Base-by-base conservation (phyloP, 2,888 invertebrate species). In the Megaustenia siamemsis region DNA sequence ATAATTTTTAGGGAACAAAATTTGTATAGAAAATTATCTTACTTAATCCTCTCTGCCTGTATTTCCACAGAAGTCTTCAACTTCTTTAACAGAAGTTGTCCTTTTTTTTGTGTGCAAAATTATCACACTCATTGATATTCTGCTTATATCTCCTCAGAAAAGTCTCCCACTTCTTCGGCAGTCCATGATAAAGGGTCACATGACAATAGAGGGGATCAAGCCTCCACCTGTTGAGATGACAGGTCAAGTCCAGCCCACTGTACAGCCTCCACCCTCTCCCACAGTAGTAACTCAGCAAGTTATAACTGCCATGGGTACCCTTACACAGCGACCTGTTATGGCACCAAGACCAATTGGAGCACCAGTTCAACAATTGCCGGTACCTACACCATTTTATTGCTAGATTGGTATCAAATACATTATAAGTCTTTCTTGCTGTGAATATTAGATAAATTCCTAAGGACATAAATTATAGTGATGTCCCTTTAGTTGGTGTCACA, bases 181-280 rank as follows among this genome's bases (percentile, higher is more conserved):
- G 94, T 98, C 98, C 32, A 95, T 99, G 90, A 97, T 97, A 86
- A 97, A 96, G 68, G 97, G 97, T 94, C 98, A 98, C 94, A 95
- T 98, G 93, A 96, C 96, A 49, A 99, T 99, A 91, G 98, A 99
- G 90, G 99, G 99, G 24, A 98, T 99, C 91, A 96, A 96, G 93
- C 97, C 98, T 18, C 99, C 98, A 10, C 91, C 91, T 15, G 32
- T 87, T 43, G 90, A 90, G 66, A 86, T 91, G n/a, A 85, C 90
- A 21, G 35, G 66, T 18, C 82, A 45, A 21, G 32, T 63, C 40
- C 82, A 82, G 49, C 3, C 53, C 40, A 12, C 43, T 12, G n/a
- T 43, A 28, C 69, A 53, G 24, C 49, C 82, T 28, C n/a, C 49
- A 38, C 43, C 82, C 10, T 60, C 78, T 45, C 78, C 68, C 18